A percentile compares a stretch with the other conserved stretches of the same genome.
Conservation (phyloP, 2,113 vertebrate genomes). For the Heterotis niloticus region DNA sequence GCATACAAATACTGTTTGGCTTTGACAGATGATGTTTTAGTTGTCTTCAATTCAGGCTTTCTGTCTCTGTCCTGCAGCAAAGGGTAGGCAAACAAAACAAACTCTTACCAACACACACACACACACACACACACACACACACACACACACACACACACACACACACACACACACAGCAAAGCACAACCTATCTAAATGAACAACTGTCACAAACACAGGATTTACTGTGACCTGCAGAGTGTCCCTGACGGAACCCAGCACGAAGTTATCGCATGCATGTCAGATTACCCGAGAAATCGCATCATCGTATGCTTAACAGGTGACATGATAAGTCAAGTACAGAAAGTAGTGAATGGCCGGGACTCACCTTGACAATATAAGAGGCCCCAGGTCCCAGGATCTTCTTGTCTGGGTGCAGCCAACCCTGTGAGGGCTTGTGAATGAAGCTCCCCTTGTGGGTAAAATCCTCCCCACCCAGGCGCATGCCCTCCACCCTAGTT, state of each 20-base stretch:
- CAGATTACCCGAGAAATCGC: background rate
- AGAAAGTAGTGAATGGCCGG: background rate
- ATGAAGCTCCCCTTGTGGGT: constrained; percentile 85
- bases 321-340: background rate
- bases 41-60: no score
- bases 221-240: background rate
- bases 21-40: background rate
- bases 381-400: constrained; percentile 83
- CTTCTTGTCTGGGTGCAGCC: constrained; percentile 86
- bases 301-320: no score
- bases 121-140: no score
- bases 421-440: constrained; percentile 92
- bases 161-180: background rate
- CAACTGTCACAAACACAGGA: background rate
- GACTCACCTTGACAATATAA: constrained; percentile 90
- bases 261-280: background rate
- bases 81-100: background rate
- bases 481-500: constrained; percentile 67
- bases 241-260: no score
- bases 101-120: background rate
- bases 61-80: background rate
- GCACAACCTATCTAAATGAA: background rate
- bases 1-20: no score
- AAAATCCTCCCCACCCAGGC: constrained; percentile 73
- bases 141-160: no score